Evolutionary conservation across 1,140 invertebrate genomes (phyloP).

Genomic region (Drosophila asahinai): DNA sequence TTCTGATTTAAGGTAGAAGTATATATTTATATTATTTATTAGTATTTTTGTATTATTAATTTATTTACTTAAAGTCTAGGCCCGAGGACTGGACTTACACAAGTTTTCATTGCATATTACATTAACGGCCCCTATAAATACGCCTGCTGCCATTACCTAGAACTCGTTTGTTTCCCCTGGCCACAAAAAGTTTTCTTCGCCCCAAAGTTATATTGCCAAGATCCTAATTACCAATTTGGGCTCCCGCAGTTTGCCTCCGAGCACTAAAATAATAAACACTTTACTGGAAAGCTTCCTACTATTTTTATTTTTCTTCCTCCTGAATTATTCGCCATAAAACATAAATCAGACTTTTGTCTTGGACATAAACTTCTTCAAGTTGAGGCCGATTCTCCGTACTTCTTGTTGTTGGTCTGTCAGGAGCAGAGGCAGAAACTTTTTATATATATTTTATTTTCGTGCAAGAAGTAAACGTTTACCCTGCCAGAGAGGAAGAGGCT

Average conservation of each 20-base stretch:
- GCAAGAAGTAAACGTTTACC: slow-evolving; percentile 47
- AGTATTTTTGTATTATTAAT: too few relatives aligned
- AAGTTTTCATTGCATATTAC: slow-evolving; percentile 7
- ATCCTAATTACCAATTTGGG: slow-evolving; percentile 37
- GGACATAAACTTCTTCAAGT: slow-evolving; percentile 52
- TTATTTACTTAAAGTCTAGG: neutral
- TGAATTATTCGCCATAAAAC: slow-evolving; percentile 51
- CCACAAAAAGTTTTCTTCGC: slow-evolving; percentile 6
- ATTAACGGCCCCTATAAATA: slow-evolving; percentile 19
- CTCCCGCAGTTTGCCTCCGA: slow-evolving; percentile 32
- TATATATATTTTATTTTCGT: slow-evolving; percentile 50
- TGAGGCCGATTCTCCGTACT: neutral
- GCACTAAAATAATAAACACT: slow-evolving; percentile 77
- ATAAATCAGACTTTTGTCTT: slow-evolving; percentile 74
- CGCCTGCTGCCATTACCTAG: neutral
- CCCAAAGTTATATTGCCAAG: slow-evolving; percentile 19
- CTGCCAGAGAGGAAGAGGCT: slow-evolving; percentile 25
- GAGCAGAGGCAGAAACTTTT: slow-evolving; percentile 45
- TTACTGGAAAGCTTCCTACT: slow-evolving; percentile 37
- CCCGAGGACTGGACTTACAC: neutral
- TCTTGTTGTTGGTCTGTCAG: slow-evolving; percentile 52
- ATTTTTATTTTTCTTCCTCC: slow-evolving; percentile 42
- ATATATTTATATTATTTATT: too few relatives aligned
- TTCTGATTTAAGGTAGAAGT: too few relatives aligned
- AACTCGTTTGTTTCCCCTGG: slow-evolving; percentile 23